Evolutionary conservation across 1,140 invertebrate species (phyloP).

Genomic region (Drosophila hydei): DNA sequence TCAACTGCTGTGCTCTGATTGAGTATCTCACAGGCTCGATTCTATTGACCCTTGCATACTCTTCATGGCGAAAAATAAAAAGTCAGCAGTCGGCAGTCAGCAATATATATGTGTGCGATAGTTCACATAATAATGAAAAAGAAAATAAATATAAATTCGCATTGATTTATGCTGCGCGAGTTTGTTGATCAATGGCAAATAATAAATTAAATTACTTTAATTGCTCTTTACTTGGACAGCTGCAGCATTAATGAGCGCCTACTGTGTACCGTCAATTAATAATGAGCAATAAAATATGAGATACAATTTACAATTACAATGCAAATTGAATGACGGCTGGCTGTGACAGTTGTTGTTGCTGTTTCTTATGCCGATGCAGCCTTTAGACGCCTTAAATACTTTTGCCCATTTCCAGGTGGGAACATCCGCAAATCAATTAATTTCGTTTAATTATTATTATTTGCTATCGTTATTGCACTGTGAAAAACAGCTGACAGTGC

Average conservation of each 20-base stretch:
- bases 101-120: conserved; percentile 58
- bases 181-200: conserved; percentile 80
- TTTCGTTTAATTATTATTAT: conserved; percentile 52
- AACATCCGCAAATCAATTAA: conserved; percentile 71
- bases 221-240: conserved; percentile 63
- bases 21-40: not conserved
- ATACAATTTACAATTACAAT: conserved; percentile 64
- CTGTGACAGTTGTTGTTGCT: conserved; percentile 46
- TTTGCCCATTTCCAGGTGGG: conserved; percentile 16
- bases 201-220: conserved; percentile 81
- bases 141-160: conserved; percentile 51
- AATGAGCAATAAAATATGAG: conserved; percentile 60
- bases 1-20: too few relatives aligned
- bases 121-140: conserved; percentile 39
- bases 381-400: conserved; percentile 41
- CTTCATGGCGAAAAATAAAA: conserved; percentile 18
- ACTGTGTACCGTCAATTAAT: conserved; percentile 31
- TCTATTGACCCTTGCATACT: conserved; percentile 6
- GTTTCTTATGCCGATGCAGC: conserved; percentile 15
- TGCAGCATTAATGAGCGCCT: conserved; percentile 53
- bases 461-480: conserved; percentile 30
- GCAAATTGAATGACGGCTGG: conserved; percentile 63
- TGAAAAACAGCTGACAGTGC: conserved; percentile 64
- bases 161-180: conserved; percentile 71
- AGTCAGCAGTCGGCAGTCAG: conserved; percentile 56